Percentiles rank a stretch among this genome's conserved stretches.
Conservation (phyloP, 2,113 vertebrate species). For the Oreochromis niloticus region DNA sequence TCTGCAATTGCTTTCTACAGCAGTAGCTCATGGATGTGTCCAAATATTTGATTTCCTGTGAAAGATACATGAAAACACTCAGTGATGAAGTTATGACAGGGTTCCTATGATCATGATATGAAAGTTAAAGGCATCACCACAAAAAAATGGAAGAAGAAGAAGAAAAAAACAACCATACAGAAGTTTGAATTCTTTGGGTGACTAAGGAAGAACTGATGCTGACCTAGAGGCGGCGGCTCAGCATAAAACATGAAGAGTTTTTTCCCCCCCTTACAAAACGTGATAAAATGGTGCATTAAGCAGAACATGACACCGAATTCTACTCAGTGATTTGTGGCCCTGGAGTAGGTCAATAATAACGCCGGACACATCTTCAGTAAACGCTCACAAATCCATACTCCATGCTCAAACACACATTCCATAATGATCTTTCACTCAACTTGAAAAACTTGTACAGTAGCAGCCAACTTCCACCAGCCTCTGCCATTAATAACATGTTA, state of each 20-base stretch:
- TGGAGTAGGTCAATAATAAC: background rate
- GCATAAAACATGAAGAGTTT: background rate
- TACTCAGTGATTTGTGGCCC: slow-evolving; percentile 24
- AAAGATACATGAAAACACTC: slow-evolving; percentile 40
- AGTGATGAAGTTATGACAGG: slow-evolving; percentile 7
- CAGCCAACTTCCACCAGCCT: slow-evolving; percentile 4
- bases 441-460: slow-evolving; percentile 39
- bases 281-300: slow-evolving; percentile 4
- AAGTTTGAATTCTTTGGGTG: background rate
- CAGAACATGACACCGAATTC: slow-evolving; percentile 27
- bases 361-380: background rate
- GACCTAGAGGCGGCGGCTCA: background rate
- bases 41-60: slow-evolving; percentile 33
- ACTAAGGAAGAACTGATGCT: background rate
- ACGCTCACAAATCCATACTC: background rate
- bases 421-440: slow-evolving; percentile 55
- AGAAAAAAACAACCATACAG: background rate
- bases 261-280: background rate
- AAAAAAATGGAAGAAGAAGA: background rate
- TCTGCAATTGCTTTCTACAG: background rate
- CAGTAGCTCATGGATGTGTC: background rate
- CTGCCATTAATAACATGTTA: slow-evolving; percentile 57
- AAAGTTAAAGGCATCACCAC: background rate
- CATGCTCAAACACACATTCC: slow-evolving; percentile 10
- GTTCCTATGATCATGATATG: background rate